Percentiles rank a stretch among this genome's conserved stretches.
Conservation (phyloP, 2,888 invertebrate genomes). For the Drosophila emarginata region DNA sequence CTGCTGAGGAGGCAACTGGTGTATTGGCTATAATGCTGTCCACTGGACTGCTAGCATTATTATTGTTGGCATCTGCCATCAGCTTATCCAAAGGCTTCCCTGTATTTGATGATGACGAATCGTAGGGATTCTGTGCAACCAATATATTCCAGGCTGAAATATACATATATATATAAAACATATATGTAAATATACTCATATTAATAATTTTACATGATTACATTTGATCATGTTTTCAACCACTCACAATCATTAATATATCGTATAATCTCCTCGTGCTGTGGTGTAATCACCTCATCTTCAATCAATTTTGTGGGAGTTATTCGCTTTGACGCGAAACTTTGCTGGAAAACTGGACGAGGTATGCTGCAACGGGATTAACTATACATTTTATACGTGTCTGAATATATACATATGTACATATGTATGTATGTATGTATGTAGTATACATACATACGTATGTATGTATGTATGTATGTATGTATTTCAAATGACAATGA, state of each 20-base stretch:
- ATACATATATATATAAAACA: neutral
- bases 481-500: conserved; percentile 18
- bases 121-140: conserved; percentile 82
- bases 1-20: conserved; percentile 65
- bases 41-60: conserved; percentile 82
- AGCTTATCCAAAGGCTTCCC: conserved; percentile 51
- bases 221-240: neutral
- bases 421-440: neutral
- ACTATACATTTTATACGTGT: neutral
- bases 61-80: conserved; percentile 74
- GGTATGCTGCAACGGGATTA: conserved; percentile 86
- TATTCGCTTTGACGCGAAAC: conserved; percentile 72
- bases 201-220: no score
- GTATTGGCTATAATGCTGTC: conserved; percentile 70
- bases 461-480: no score
- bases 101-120: conserved; percentile 47
- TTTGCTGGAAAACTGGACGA: conserved; percentile 89
- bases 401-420: conserved; percentile 60
- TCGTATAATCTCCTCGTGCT: conserved; percentile 93
- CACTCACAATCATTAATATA: conserved; percentile 93
- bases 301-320: conserved; percentile 82
- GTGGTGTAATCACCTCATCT: conserved; percentile 87
- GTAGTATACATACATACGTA: neutral
- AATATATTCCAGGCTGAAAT: conserved; percentile 82
- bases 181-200: neutral